A percentile compares a stretch with the other conserved stretches of the same genome.
Conservation (phyloP, 2,888 invertebrate species). For the Eupelmus urozonus region DNA sequence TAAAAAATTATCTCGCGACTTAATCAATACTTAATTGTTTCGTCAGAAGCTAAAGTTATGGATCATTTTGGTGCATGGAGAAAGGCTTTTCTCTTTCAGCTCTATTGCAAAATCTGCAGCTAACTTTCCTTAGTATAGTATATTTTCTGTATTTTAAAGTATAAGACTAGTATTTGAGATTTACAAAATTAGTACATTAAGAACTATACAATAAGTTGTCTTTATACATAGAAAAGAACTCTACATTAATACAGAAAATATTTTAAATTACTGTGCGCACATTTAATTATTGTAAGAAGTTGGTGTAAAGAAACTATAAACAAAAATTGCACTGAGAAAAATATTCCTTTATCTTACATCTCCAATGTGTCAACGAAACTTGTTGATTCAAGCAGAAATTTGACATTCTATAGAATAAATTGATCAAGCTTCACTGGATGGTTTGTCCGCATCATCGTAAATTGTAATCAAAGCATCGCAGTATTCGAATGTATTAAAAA, state of each 20-base stretch:
- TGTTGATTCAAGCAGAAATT: too few species aligned
- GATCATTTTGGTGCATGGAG: conserved; percentile 58
- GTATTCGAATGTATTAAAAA: conserved; percentile 9
- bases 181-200: conserved; percentile 57
- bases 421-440: too few species aligned
- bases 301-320: conserved; percentile 15
- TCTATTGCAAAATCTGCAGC: conserved; percentile 41
- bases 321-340: conserved; percentile 29
- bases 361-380: too few species aligned
- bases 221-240: conserved; percentile 52
- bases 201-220: conserved; percentile 53
- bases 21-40: conserved; percentile 47
- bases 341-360: conserved; percentile 34
- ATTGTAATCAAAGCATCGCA: too few species aligned
- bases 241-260: conserved; percentile 45
- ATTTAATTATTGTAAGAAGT: conserved; percentile 28
- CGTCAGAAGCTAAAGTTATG: conserved; percentile 54
- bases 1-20: conserved; percentile 53
- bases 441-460: too few species aligned
- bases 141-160: conserved; percentile 54
- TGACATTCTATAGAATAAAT: too few species aligned
- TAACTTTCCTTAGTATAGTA: conserved; percentile 27
- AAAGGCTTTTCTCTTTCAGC: conserved; percentile 33
- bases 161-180: conserved; percentile 61
- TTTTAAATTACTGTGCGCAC: conserved; percentile 20